phyloP scores from a whole-genome alignment of 2,113 vertebrate genomes.

The Tupaia tana region DNA sequence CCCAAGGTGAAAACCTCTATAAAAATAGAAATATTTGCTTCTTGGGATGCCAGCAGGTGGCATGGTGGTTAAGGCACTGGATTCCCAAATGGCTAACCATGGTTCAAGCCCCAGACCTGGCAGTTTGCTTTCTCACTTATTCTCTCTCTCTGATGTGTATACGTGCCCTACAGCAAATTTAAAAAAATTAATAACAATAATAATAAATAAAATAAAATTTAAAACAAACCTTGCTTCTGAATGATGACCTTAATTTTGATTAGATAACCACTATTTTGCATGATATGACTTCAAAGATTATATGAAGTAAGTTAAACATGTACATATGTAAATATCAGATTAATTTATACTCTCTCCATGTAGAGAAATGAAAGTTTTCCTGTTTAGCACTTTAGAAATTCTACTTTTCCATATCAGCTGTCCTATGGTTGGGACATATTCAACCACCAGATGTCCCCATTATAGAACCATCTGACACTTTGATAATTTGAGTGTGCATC shows the following conservation, averaged over 20 bases:
- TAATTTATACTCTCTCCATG: background rate
- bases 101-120: too few species aligned
- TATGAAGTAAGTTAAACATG: background rate
- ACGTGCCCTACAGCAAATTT: too few species aligned
- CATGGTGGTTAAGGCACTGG: too few species aligned
- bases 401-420: background rate
- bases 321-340: background rate
- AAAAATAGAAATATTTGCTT: too few species aligned
- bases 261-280: background rate
- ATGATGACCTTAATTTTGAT: background rate
- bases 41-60: too few species aligned
- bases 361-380: background rate
- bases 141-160: too few species aligned
- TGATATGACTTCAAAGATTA: background rate
- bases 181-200: too few species aligned
- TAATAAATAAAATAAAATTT: too few species aligned
- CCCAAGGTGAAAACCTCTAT: too few species aligned
- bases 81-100: too few species aligned
- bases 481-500: background rate
- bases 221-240: background rate
- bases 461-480: background rate
- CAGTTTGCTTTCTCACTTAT: too few species aligned
- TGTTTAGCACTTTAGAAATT: slow-evolving; percentile 6
- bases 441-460: background rate
- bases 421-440: background rate